These are phyloP conservation scores for Coregonus clupeaformis DNA, from an alignment of 2,113 vertebrate species.

Conservation along the genomic window DNA sequence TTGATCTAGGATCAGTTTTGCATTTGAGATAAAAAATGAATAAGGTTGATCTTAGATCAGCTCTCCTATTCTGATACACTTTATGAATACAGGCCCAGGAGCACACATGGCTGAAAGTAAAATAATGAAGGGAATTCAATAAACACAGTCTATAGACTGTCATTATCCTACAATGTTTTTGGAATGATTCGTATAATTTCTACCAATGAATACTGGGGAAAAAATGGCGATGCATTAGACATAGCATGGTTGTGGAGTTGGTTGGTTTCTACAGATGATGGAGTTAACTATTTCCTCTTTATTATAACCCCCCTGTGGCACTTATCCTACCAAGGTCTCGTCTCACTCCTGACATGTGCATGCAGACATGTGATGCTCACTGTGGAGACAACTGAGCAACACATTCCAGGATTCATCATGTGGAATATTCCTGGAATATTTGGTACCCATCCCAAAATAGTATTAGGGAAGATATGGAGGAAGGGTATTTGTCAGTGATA, in stretches of 20 bases:
- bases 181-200: background rate
- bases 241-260: background rate
- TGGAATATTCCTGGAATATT: background rate
- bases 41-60: no score
- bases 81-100: no score
- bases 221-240: background rate
- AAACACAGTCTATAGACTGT: background rate
- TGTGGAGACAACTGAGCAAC: background rate
- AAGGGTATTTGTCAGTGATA: background rate
- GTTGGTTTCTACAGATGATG: background rate
- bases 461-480: background rate
- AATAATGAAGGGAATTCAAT: background rate
- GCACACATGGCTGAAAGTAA: background rate
- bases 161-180: background rate
- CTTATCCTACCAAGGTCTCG: background rate
- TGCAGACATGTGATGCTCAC: background rate
- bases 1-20: no score
- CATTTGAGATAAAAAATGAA: no score
- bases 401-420: background rate
- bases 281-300: background rate
- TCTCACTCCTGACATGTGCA: conserved; percentile 1
- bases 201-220: background rate
- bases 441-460: background rate
- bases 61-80: no score
- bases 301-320: background rate